Evolutionary conservation across 2,797 vertebrate species (phyloP), one percentile per base, ranked within the genome.

Genomic region (Brotula barbata): DNA sequence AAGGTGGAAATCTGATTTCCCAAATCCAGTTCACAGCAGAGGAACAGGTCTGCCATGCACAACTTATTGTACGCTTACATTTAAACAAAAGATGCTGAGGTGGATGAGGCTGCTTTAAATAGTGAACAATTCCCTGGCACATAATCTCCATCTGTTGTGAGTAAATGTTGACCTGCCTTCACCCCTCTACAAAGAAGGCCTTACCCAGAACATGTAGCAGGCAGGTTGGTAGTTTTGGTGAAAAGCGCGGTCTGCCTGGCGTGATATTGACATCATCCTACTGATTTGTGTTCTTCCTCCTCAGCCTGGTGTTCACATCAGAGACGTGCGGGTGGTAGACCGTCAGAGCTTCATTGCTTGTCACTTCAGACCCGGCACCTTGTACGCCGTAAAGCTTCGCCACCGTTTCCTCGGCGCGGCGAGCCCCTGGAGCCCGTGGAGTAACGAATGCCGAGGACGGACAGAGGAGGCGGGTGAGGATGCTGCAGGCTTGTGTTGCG

Each of bases 391-490:
- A 31, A 70, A 63, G 61, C 74, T 92, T 36, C 84, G 89, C 2
- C 84, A 83, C 25, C 80, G 78, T 3, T 89, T 80, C 71, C 28
- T 0, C 4, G 64, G 51, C n/a, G 25, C 63, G 0, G 0, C 6
- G 1, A 67, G 67, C 33, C 74, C 80, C 21, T 91, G 90, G 90
- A 91, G 90, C 51, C 59, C 7, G 3, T 92, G 91, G 92, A 90
- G 90, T 31, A 62, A 66, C 0, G 3, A 15, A 1, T 0, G 2
- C 15, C 19, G 64, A 12, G 84, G 78, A 25, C 60, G n/a, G n/a
- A 91, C 89, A 4, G 66, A 14, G 3, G 89, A 89, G 54, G 78
- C 56, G 3, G 86, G 89, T 91, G 65, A 80, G 78, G 17, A 6
- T 49, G 16, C 5, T 14, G 20, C 15, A n/a, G 13, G 15, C 5